Base-by-base conservation (phyloP, 2,888 invertebrate genomes). In the Acrobasis repandana region DNA sequence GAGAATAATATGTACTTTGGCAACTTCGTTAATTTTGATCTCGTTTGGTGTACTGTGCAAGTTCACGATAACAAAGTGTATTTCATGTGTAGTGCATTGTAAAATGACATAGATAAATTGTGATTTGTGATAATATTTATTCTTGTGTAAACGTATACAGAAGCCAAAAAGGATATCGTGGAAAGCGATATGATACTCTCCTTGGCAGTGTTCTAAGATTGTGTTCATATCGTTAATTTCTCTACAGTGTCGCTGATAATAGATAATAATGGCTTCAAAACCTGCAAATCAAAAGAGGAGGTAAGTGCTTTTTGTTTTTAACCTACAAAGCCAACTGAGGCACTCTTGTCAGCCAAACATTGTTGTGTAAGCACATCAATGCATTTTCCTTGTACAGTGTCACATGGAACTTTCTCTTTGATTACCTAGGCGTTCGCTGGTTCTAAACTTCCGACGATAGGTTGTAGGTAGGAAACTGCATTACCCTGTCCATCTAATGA, bases 231-330 rank as follows among this genome's bases (percentile, higher is more conserved):
- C 87, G 90, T 79, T 67, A 87, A 81, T 88, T 89, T 89, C 84
- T 79, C 86, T 85, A 80, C 76, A 84, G 82, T 83, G 54, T 76
- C 67, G 73, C 75, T 80, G 80, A 81, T 85, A 80, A 83, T 15
- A 83, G 75, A 70, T 65, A 85, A 86, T 6, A 72, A 92, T 92
- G 92, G 86, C 90, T 85, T 74, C 90, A 64, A 93, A 93, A 79
- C 90, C 90, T 78, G 91, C 93, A 69, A 95, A 94, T 90, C 95
- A 95, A 80, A 95, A 95, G 88, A 93, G 95, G 85, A 94, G 95
- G 96, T 95, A 86, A 93, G 83, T 75, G 61, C 38, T 65, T 64
- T 63, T 51, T 43, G 15, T 43, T 43, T 33, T 5, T 38, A 54
- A 54, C 18, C 54, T 54, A 14, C 43, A 18, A 38, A 8, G 11